A percentile compares a stretch with the other conserved stretches of the same genome.
Conservation (phyloP, 2,888 invertebrate species). For the Synergus umbraculus region DNA sequence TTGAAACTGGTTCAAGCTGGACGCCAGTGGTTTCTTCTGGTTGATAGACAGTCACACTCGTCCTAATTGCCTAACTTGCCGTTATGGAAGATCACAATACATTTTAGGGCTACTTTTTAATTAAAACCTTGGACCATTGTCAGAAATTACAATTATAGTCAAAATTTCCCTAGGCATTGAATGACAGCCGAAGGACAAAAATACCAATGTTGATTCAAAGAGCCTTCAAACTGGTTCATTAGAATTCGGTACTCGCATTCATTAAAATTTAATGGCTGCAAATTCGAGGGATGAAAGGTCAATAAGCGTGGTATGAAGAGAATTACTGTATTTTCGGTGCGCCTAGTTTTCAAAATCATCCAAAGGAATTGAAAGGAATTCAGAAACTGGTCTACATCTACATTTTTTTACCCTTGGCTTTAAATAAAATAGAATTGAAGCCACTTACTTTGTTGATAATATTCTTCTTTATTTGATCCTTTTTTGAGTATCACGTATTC, state of each 20-base stretch:
- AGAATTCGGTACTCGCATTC: no score
- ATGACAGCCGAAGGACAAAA: neutral
- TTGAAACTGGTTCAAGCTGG: slow-evolving; percentile 74
- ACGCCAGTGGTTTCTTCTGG: slow-evolving; percentile 64
- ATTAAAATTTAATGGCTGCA: no score
- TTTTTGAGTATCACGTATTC: neutral
- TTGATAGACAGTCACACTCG: slow-evolving; percentile 44
- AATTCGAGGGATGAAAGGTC: no score
- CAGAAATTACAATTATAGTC: neutral
- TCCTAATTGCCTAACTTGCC: slow-evolving; percentile 51
- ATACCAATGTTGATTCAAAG: no score
- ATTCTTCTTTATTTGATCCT: neutral
- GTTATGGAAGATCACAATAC: slow-evolving; percentile 6
- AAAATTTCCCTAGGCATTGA: neutral
- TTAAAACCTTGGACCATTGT: neutral
- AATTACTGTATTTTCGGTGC: no score
- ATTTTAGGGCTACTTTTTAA: slow-evolving; percentile 25
- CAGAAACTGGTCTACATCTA: no score
- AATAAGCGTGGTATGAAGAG: no score
- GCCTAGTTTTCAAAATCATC: no score
- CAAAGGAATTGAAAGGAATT: no score
- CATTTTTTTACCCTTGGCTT: no score
- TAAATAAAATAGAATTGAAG: no score
- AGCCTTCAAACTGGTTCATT: no score
- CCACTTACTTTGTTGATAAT: neutral